Base-by-base conservation (phyloP, 2,888 invertebrate species). In the Melieria picta region DNA sequence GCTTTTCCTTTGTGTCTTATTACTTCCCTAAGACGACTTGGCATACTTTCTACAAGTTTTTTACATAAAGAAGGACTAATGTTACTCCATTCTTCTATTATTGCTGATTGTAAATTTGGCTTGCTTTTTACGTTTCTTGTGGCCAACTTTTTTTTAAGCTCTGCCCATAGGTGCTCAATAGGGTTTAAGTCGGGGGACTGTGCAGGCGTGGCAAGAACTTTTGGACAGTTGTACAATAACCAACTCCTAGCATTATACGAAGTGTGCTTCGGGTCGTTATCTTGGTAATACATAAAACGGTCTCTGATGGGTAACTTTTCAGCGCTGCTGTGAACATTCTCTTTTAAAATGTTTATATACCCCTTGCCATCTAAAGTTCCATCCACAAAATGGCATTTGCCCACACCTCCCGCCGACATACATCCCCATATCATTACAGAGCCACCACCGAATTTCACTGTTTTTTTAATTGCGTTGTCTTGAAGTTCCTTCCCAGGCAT, bases 401-500 rank as follows among this genome's bases (percentile, higher is more conserved):
- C 57, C 7, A 57, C 57, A 10, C 16, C 57, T 5, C 30, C 30
- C 30, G 30, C 57, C 57, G 57, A n/a, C 13, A 57, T 57, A 42
- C 57, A 57, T 7, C 57, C 16, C 30, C 65, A 65, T 45, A 65
- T 43, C 56, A 65, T 47, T 45, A 65, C 46, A 6, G 65, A 65
- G 45, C 65, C 65, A 56, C 42, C 16, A 16, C 16, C 16, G 16
- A 16, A 16, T 16, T 16, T 16, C 16, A 16, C 16, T 0, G 16
- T 16, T 43, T 46, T 57, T 45, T 56, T 45, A 13, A 65, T 45
- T 46, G 55, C 56, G 42, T 56, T 65, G n/a, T 65, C 43, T 13
- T 56, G 7, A n/a, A 65, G 56, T 57, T 10, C 16, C 43, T 65
- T 65, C 10, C 65, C 65, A 45, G 65, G 46, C 57, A 65, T 65